Evolutionary conservation across 2,797 vertebrate genomes (phyloP), one percentile per base, ranked within the genome.

Genomic region (Macropus fuliginosus): DNA sequence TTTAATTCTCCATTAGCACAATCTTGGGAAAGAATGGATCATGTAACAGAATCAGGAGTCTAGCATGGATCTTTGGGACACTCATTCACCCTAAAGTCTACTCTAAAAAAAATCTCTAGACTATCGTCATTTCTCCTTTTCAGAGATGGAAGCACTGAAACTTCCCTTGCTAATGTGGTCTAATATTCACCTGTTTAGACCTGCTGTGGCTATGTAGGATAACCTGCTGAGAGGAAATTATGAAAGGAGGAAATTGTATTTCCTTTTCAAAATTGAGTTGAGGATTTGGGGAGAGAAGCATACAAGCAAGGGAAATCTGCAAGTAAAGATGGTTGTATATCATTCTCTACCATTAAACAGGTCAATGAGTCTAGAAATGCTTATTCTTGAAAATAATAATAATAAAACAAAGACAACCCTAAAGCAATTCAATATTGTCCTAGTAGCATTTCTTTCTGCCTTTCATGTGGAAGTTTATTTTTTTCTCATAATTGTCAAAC

Each of bases 281-380:
- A 81, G 66, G 66, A n/a, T 81, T 81, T 81, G 66, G 66, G 57
- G 62, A 46, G 6, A 87, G 4, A 95, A 91, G 56, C 5, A 31
- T 93, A 55, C 55, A 62, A 93, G 92, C 56, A 12, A 81, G 11
- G 91, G 29, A 62, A 1, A 93, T 59, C n/a, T 54, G 52, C 31
- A 91, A 91, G 50, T 93, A 91, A 57, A 74, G 28, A 50, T 57
- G 29, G n/a, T 16, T n/a, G 34, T 54, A 95, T 56, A 74, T 74
- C 66, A 91, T 93, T 74, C 56, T 50, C 40, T 56, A 34, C n/a
- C 14, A 11, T 81, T 81, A 50, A 46, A 74, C n/a, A 29, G 13
- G 8, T 52, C 81, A 56, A 28, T 74, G 34, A 81, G 27, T 91
- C 55, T 21, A 91, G 16, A 24, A 91, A 56, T 93, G 31, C 56